These are phyloP conservation scores for Scrobipalpa costella DNA, from an alignment of 2,888 invertebrate genomes.

Conservation along the genomic window DNA sequence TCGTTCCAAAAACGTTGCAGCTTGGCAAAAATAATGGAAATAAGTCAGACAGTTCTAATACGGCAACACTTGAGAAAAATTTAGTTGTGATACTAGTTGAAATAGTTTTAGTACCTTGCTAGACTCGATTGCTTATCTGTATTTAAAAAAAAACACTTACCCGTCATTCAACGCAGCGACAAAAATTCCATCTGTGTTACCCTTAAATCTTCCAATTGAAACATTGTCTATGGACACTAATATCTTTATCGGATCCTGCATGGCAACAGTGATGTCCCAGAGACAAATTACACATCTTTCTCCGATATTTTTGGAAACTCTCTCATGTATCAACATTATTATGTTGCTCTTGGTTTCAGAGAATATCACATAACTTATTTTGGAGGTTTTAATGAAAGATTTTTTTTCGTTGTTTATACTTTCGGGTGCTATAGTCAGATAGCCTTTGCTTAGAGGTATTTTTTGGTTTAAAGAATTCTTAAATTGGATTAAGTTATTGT, in stretches of 20 bases:
- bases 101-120: no score
- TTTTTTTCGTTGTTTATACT: slow-evolving; percentile 42
- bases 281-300: slow-evolving; percentile 59
- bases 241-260: slow-evolving; percentile 57
- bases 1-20: no score
- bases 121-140: no score
- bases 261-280: slow-evolving; percentile 66
- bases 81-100: no score
- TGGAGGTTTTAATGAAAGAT: slow-evolving; percentile 49
- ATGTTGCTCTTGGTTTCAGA: slow-evolving; percentile 61
- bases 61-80: no score
- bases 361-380: slow-evolving; percentile 52
- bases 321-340: slow-evolving; percentile 61
- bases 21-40: no score
- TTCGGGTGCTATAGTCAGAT: slow-evolving; percentile 49
- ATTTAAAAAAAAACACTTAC: no score
- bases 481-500: slow-evolving; percentile 44
- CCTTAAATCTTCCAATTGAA: slow-evolving; percentile 54
- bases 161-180: slow-evolving; percentile 67
- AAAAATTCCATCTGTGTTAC: slow-evolving; percentile 61
- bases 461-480: slow-evolving; percentile 44
- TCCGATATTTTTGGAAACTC: slow-evolving; percentile 34
- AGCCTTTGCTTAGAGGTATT: slow-evolving; percentile 66
- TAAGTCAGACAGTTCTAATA: no score
- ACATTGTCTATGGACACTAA: slow-evolving; percentile 64